Evolutionary conservation across 2,797 vertebrate species (phyloP).

Genomic region (Gadopsis marmoratus): DNA sequence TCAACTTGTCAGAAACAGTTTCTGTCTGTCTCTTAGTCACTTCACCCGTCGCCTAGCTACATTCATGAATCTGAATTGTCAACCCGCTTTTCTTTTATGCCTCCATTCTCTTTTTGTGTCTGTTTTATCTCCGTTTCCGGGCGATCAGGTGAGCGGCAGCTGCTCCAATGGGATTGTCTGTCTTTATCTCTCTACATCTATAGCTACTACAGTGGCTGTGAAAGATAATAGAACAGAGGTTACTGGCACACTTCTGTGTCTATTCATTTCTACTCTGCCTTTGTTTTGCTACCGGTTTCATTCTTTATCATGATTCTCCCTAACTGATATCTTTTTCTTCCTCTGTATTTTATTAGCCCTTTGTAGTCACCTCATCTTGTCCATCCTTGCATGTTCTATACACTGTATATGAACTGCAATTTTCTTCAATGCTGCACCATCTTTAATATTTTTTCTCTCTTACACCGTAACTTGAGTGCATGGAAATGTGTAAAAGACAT

Average conservation of each 20-base stretch:
- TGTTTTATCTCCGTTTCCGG: slow-evolving; percentile 67
- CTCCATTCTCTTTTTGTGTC: slow-evolving; percentile 58
- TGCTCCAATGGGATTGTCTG: slow-evolving; percentile 57
- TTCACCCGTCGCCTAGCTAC: slow-evolving; percentile 50
- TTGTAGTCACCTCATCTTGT: slow-evolving; percentile 36
- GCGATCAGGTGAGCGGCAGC: slow-evolving; percentile 55
- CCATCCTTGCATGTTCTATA: slow-evolving; percentile 7
- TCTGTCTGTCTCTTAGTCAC: slow-evolving; percentile 70
- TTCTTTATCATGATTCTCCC: slow-evolving; percentile 40
- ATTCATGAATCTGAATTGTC: slow-evolving; percentile 62
- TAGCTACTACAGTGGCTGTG: slow-evolving; percentile 54
- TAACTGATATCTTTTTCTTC: slow-evolving; percentile 37
- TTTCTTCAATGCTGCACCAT: slow-evolving; percentile 15
- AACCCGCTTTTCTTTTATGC: slow-evolving; percentile 49
- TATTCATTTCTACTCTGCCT: slow-evolving; percentile 49
- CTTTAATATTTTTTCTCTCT: slow-evolving; percentile 7
- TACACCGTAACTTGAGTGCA: slow-evolving; percentile 1
- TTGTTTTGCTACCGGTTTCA: slow-evolving; percentile 44
- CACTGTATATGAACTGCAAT: slow-evolving; percentile 18
- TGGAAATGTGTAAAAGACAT: slow-evolving; percentile 30
- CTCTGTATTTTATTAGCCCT: slow-evolving; percentile 41
- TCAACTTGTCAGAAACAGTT: slow-evolving; percentile 77
- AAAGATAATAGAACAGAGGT: slow-evolving; percentile 66
- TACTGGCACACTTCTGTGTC: slow-evolving; percentile 30
- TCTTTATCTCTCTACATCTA: slow-evolving; percentile 65